Evolutionary conservation across 2,797 vertebrate species (phyloP).

Genomic region (Aplochiton taeniatus): DNA sequence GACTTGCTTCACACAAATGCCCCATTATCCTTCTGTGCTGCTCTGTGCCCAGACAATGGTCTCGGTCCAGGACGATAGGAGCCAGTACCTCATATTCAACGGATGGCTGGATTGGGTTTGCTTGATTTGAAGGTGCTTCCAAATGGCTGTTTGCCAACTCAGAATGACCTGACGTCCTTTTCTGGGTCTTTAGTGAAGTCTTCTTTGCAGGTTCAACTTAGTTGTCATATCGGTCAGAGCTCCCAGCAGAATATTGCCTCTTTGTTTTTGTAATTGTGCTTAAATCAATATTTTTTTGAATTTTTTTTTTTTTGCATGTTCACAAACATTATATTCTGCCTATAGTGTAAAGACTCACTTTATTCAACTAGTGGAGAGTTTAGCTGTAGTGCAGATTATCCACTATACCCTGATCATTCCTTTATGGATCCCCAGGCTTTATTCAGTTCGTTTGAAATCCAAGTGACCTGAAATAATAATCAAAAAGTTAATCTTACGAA

Average conservation of each 20-base stretch:
- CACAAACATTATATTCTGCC: slow-evolving; percentile 23
- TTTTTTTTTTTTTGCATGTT: slow-evolving; percentile 10
- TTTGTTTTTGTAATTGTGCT: slow-evolving; percentile 52
- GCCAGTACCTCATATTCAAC: slow-evolving; percentile 50
- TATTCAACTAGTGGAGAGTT: slow-evolving; percentile 26
- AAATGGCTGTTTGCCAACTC: slow-evolving; percentile 53
- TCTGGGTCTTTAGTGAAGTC: slow-evolving; percentile 32
- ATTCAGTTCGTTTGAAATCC: background rate
- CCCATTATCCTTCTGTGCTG: slow-evolving; percentile 55
- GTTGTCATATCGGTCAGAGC: slow-evolving; percentile 26
- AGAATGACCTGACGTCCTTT: slow-evolving; percentile 35
- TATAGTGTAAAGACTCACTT: slow-evolving; percentile 22
- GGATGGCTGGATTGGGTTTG: slow-evolving; percentile 51
- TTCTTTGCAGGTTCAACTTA: slow-evolving; percentile 30
- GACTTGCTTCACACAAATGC: slow-evolving; percentile 61
- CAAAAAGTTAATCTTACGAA: too few species aligned
- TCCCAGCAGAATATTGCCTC: slow-evolving; percentile 28
- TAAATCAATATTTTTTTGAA: too few species aligned
- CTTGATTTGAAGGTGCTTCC: slow-evolving; percentile 47
- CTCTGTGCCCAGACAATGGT: slow-evolving; percentile 51
- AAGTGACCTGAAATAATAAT: slow-evolving; percentile 2
- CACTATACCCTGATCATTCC: slow-evolving; percentile 13
- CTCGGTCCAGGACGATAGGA: slow-evolving; percentile 53
- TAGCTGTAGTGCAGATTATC: slow-evolving; percentile 21
- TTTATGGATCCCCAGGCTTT: background rate